These are phyloP conservation scores for Sipha maydis DNA, from an alignment of 2,888 invertebrate species.

Conservation along the genomic window DNA sequence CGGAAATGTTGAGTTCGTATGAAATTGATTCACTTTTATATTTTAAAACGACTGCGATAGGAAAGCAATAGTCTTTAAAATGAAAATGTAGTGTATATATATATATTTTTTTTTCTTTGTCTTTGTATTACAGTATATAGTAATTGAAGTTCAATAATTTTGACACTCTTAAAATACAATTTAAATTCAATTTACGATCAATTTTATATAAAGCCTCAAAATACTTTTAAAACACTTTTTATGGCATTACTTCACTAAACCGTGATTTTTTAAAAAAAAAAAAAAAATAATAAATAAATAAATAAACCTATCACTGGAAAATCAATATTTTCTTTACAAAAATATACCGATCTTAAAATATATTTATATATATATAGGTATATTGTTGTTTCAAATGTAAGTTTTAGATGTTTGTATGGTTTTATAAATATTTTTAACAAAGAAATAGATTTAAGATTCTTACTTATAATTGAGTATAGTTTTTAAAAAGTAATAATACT, in stretches of 20 bases:
- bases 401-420: not conserved
- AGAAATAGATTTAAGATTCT: not conserved
- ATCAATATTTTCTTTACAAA: not conserved
- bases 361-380: too few relatives aligned
- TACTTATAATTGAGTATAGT: too few relatives aligned
- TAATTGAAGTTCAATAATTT: not conserved
- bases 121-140: not conserved
- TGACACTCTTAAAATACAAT: not conserved
- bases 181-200: conserved; percentile 15
- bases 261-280: not conserved
- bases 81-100: not conserved
- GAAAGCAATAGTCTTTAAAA: not conserved
- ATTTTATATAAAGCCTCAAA: not conserved
- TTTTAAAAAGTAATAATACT: too few relatives aligned
- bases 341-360: not conserved
- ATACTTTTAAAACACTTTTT: not conserved
- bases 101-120: not conserved
- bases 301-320: not conserved
- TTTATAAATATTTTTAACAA: not conserved
- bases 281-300: not conserved
- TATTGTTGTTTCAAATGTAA: too few relatives aligned
- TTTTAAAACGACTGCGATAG: not conserved
- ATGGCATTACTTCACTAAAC: not conserved
- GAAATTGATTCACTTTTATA: not conserved
- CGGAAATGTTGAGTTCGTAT: not conserved